phyloP scores from a whole-genome alignment of 1,140 invertebrate genomes.

The Zaprionus tsacasi region DNA sequence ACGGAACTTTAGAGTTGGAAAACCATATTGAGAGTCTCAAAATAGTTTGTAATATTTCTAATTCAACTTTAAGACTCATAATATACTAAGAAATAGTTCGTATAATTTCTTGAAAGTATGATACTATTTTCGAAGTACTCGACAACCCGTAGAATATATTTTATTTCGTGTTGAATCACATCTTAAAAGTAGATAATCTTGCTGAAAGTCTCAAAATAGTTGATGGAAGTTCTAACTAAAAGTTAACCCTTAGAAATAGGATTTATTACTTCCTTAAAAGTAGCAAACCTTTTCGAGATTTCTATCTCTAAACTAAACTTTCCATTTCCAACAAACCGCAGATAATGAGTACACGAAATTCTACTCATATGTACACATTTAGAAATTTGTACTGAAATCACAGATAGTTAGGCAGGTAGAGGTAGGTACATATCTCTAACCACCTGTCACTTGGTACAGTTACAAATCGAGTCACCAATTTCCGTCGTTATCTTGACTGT shows the following conservation, averaged over 20 bases:
- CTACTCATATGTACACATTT: neutral
- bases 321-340: neutral
- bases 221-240: no score
- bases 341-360: neutral
- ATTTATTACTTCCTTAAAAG: neutral
- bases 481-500: constrained; percentile 2
- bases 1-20: neutral
- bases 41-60: no score
- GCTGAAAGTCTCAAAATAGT: no score
- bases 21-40: no score
- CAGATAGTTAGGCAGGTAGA: neutral
- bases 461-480: constrained; percentile 25
- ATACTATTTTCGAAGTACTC: neutral
- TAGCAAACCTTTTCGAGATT: neutral
- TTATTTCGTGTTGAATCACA: no score
- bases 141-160: no score
- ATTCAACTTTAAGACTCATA: neutral
- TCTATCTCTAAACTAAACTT: neutral
- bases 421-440: no score
- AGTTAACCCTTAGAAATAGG: neutral
- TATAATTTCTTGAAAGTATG: neutral
- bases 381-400: neutral
- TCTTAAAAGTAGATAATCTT: no score
- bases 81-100: neutral
- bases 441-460: constrained; percentile 4